phyloP scores from a whole-genome alignment of 2,113 vertebrate genomes.

The Limnothrissa miodon region DNA sequence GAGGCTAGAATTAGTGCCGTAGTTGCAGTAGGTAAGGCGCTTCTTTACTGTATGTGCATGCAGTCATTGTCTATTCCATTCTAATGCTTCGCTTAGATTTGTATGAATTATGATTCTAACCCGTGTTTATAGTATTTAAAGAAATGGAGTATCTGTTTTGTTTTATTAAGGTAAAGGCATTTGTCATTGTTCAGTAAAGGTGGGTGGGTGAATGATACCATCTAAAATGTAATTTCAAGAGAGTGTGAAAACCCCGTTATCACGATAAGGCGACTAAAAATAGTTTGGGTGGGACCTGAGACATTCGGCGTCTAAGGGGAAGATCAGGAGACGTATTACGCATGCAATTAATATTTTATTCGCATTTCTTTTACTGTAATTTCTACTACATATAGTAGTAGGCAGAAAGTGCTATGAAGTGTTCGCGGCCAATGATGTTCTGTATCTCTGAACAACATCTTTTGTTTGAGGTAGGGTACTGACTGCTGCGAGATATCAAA shows the following conservation, averaged over 20 bases:
- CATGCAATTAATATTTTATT: conserved; percentile 14
- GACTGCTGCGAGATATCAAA: conserved; percentile 8
- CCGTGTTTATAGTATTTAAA: background rate
- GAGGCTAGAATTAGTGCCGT: conserved; percentile 59
- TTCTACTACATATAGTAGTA: background rate
- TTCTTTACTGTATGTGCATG: background rate
- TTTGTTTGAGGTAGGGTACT: background rate
- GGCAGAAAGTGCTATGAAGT: background rate
- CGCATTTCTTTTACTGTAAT: background rate
- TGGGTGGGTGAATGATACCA: background rate
- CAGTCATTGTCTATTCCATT: background rate
- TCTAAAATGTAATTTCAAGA: background rate
- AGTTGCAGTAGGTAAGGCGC: conserved; percentile 58
- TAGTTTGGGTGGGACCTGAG: conserved; percentile 18
- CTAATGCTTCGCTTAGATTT: background rate
- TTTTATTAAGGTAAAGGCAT: background rate
- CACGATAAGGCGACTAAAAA: conserved; percentile 15
- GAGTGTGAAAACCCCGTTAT: background rate
- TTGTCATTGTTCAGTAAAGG: background rate
- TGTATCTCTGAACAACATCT: background rate
- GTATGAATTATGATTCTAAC: background rate
- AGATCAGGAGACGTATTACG: conserved; percentile 13
- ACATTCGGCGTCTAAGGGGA: conserved; percentile 4
- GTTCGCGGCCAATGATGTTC: background rate
- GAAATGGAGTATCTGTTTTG: background rate